Evolutionary conservation across 2,797 vertebrate species (phyloP).

Genomic region (Acridotheres tristis): DNA sequence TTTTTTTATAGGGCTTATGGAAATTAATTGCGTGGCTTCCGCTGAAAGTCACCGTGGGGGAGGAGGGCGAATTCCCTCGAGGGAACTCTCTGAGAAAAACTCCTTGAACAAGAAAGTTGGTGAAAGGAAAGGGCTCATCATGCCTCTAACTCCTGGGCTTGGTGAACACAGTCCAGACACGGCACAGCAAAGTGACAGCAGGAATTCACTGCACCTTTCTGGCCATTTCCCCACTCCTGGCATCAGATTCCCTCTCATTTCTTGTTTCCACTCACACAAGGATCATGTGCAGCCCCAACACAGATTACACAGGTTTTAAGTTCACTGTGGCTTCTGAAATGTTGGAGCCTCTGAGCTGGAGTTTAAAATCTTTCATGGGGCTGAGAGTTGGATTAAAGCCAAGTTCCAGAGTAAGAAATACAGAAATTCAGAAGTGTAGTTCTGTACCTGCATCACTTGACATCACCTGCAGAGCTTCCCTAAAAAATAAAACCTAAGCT

Average conservation of each 20-base stretch:
- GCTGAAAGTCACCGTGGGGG: background rate
- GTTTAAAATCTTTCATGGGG: background rate
- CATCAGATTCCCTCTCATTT: background rate
- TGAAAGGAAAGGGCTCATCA: background rate
- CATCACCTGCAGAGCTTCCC: background rate
- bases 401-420: background rate
- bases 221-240: background rate
- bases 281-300: background rate
- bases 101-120: background rate
- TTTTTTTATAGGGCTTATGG: slow-evolving; percentile 35
- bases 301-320: background rate
- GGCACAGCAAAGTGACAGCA: background rate
- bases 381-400: background rate
- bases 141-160: background rate
- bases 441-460: background rate
- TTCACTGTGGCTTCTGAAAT: background rate
- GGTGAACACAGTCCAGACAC: background rate
- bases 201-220: background rate
- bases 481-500: background rate
- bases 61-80: background rate
- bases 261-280: background rate
- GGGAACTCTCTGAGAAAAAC: background rate
- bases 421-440: background rate
- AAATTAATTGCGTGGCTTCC: slow-evolving; percentile 13
- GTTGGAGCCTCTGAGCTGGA: background rate